A percentile compares a stretch with the other conserved stretches of the same genome.
phyloP scores from a whole-genome alignment of 2,888 invertebrate species.

The Polylopha cassiicola region DNA sequence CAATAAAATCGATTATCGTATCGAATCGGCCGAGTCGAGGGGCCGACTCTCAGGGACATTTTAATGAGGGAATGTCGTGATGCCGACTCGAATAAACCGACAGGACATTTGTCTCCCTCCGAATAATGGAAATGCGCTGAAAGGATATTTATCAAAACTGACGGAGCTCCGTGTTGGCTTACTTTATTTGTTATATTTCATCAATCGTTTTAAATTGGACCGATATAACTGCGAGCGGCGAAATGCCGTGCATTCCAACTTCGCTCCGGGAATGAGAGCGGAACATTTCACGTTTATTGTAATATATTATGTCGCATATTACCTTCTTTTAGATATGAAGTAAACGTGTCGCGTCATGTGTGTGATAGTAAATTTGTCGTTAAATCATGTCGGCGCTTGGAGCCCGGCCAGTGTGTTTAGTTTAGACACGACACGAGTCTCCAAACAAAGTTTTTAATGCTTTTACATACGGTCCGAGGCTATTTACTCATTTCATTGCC shows the following conservation, averaged over 20 bases:
- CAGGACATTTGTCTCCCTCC: slow-evolving; percentile 61
- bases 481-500: slow-evolving; percentile 43
- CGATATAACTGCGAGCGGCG: slow-evolving; percentile 30
- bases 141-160: slow-evolving; percentile 66
- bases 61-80: slow-evolving; percentile 68
- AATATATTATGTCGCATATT: slow-evolving; percentile 31
- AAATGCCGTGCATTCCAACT: slow-evolving; percentile 22
- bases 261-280: slow-evolving; percentile 26
- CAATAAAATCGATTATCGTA: slow-evolving; percentile 66
- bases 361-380: slow-evolving; percentile 54
- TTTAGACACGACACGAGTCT: slow-evolving; percentile 42
- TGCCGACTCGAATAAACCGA: slow-evolving; percentile 41
- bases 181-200: slow-evolving; percentile 47
- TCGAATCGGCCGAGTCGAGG: slow-evolving; percentile 45
- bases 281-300: slow-evolving; percentile 29
- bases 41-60: slow-evolving; percentile 48
- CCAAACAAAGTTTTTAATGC: slow-evolving; percentile 45
- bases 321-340: slow-evolving; percentile 33
- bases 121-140: slow-evolving; percentile 61
- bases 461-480: slow-evolving; percentile 40
- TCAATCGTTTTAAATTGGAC: slow-evolving; percentile 36
- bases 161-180: slow-evolving; percentile 37
- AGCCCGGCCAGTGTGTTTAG: slow-evolving; percentile 45
- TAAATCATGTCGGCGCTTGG: slow-evolving; percentile 60
- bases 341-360: slow-evolving; percentile 32